Percentiles rank a stretch among this genome's conserved stretches.
Evolutionary conservation across 2,797 vertebrate species (phyloP).

Genomic region (Tinamus major): DNA sequence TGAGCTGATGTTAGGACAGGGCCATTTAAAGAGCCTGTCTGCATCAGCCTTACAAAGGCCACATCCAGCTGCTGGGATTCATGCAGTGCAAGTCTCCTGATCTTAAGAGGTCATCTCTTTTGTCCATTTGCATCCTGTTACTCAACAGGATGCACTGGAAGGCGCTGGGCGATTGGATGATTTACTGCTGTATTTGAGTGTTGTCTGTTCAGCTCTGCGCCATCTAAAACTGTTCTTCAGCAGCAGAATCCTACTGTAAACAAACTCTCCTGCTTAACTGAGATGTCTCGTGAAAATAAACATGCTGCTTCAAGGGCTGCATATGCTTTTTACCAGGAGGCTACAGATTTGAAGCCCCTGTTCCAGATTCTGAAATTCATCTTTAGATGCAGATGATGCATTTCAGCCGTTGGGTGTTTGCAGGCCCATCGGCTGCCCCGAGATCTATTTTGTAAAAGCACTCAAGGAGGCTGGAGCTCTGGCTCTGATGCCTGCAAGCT

Average conservation of each 20-base stretch:
- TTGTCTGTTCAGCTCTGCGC: neutral
- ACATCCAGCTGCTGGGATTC: neutral
- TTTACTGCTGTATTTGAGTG: constrained; percentile 2
- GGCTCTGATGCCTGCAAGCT: neutral
- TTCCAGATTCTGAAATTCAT: neutral
- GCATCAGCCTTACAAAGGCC: neutral
- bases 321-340: neutral
- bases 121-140: constrained; percentile 29
- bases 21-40: neutral
- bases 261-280: neutral
- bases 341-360: neutral
- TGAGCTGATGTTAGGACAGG: fast-evolving
- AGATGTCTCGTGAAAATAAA: constrained; percentile 31
- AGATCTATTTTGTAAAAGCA: neutral
- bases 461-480: neutral
- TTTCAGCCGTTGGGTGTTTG: neutral
- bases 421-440: neutral
- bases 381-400: neutral
- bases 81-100: neutral
- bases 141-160: neutral
- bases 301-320: neutral
- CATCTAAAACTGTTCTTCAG: constrained; percentile 36
- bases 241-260: constrained; percentile 4
- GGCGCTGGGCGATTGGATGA: neutral
- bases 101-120: neutral